phyloP scores from a whole-genome alignment of 2,113 vertebrate species.

The Hirundichthys speculiger region DNA sequence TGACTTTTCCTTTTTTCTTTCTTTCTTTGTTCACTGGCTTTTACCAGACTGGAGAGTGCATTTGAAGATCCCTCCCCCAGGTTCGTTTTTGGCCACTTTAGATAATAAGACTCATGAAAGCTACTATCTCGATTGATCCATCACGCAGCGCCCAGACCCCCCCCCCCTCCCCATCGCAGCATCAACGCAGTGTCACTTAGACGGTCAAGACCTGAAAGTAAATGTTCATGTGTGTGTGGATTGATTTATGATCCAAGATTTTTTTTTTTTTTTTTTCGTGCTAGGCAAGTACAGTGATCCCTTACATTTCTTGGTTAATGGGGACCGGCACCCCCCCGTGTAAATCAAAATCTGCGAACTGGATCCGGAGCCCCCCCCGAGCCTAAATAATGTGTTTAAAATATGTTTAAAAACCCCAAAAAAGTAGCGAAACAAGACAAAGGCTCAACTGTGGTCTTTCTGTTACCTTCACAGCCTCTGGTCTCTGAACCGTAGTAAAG shows the following conservation, averaged over 20 bases:
- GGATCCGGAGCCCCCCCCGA: too few relatives aligned
- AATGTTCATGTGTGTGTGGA: constrained; percentile 13
- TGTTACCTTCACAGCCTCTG: too few relatives aligned
- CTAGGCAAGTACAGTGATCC: constrained; percentile 9
- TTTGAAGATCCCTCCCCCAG: constrained; percentile 35
- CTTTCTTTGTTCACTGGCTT: not conserved
- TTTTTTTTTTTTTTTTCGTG: too few relatives aligned
- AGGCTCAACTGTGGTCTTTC: too few relatives aligned
- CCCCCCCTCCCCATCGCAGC: constrained; percentile 5
- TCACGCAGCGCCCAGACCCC: constrained; percentile 9
- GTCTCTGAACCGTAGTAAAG: too few relatives aligned
- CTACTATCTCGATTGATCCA: constrained; percentile 39
- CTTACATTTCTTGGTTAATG: too few relatives aligned
- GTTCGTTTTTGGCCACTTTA: constrained; percentile 57
- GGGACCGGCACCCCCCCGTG: too few relatives aligned
- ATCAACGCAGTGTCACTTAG: constrained; percentile 9
- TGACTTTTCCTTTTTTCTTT: constrained; percentile 1
- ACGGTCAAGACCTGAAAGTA: constrained; percentile 46
- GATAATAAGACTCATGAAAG: constrained; percentile 57
- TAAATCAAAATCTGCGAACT: too few relatives aligned
- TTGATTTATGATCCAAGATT: constrained; percentile 53
- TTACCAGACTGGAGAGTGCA: constrained; percentile 5
- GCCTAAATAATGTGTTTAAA: too few relatives aligned
- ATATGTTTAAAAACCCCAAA: too few relatives aligned
- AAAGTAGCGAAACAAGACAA: too few relatives aligned